These are phyloP conservation scores for Butorides virescens DNA, from an alignment of 2,113 vertebrate genomes.

Conservation along the genomic window DNA sequence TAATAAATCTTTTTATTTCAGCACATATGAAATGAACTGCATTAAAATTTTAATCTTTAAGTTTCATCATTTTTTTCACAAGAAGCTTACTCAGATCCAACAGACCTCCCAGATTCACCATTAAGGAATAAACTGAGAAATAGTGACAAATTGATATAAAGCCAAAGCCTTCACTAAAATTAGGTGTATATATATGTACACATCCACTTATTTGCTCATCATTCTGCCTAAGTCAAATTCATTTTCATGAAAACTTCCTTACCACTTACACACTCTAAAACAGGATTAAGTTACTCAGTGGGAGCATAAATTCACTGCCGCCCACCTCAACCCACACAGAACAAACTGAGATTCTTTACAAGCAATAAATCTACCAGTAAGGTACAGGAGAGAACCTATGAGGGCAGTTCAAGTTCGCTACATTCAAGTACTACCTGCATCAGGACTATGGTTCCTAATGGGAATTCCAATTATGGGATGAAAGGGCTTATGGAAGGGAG, in stretches of 20 bases:
- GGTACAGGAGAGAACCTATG: background rate
- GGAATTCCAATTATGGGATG: background rate
- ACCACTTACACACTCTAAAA: background rate
- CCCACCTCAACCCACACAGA: background rate
- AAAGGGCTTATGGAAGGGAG: background rate
- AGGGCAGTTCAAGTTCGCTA: background rate
- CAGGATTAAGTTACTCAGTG: background rate
- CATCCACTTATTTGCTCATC: background rate
- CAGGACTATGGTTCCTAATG: background rate
- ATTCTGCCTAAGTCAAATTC: background rate
- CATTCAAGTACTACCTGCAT: background rate
- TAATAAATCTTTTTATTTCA: background rate
- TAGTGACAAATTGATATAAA: background rate
- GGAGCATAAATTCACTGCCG: background rate
- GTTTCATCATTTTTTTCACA: background rate
- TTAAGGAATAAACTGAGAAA: background rate
- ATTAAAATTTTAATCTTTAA: background rate
- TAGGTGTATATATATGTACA: background rate
- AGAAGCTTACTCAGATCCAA: background rate
- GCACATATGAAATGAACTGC: background rate
- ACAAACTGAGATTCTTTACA: background rate
- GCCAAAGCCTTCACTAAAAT: background rate
- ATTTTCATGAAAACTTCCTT: background rate
- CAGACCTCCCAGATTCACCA: background rate
- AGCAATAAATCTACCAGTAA: background rate